These are phyloP conservation scores for Campylorhamphus procurvoides DNA, from an alignment of 2,113 vertebrate species.

Conservation along the genomic window DNA sequence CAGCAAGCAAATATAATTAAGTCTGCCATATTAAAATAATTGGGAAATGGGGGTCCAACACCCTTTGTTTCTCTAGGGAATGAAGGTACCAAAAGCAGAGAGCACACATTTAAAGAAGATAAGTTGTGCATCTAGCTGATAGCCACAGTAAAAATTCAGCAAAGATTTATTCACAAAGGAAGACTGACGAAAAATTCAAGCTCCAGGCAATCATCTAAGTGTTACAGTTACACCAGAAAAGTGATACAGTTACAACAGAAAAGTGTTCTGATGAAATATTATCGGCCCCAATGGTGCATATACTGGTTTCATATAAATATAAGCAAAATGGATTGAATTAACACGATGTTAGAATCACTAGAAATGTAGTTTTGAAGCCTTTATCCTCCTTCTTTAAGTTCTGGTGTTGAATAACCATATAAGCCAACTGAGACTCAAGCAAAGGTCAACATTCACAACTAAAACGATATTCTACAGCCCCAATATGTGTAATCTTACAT, in stretches of 20 bases:
- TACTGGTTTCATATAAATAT: neutral
- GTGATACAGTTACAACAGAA: neutral
- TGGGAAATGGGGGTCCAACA: neutral
- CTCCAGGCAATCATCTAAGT: neutral
- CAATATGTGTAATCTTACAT: neutral
- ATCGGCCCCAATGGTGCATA: neutral
- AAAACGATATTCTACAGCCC: neutral
- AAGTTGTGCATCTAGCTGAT: neutral
- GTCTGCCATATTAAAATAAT: neutral
- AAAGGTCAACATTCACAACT: neutral
- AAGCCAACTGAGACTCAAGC: neutral
- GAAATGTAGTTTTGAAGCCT: neutral
- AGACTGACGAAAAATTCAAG: neutral
- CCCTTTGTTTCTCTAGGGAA: neutral
- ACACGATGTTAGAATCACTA: neutral
- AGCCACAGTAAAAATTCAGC: neutral
- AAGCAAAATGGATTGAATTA: neutral
- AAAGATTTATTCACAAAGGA: neutral
- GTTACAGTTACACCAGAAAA: neutral
- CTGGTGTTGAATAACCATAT: neutral
- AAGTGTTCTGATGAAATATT: neutral
- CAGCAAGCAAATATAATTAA: neutral
- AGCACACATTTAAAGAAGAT: neutral
- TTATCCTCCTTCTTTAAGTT: neutral
- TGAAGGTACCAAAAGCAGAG: neutral